A percentile compares a stretch with the other conserved stretches of the same genome.
phyloP scores from a whole-genome alignment of 1,140 invertebrate species.

The Globodera rostochiensis region DNA sequence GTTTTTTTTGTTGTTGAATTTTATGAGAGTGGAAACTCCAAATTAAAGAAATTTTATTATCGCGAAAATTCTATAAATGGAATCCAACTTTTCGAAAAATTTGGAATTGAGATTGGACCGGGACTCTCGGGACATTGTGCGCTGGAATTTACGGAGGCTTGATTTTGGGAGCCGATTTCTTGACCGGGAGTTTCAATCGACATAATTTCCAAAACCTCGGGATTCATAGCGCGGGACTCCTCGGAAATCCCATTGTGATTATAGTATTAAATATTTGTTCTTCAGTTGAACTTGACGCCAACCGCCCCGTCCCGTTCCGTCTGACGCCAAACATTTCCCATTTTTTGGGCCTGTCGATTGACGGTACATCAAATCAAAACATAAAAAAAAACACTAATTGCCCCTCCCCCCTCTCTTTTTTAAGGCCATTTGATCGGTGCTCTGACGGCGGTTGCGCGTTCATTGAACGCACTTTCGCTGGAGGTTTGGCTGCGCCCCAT shows the following conservation, averaged over 20 bases:
- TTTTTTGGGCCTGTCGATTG: slow-evolving; percentile 41
- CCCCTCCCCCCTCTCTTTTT: not conserved
- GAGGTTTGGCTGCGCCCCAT: slow-evolving; percentile 38
- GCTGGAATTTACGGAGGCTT: no score
- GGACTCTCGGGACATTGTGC: no score
- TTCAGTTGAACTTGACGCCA: slow-evolving; percentile 45
- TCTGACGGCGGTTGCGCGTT: slow-evolving; percentile 38
- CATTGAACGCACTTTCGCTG: slow-evolving; percentile 26
- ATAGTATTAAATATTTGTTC: not conserved
- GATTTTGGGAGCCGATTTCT: no score
- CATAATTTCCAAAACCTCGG: no score
- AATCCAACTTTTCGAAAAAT: no score
- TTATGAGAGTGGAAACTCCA: no score
- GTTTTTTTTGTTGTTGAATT: not conserved
- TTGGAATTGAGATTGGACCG: no score
- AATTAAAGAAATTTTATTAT: no score
- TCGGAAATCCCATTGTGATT: not conserved
- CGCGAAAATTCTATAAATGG: no score
- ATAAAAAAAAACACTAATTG: not conserved
- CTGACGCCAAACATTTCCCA: slow-evolving; percentile 35
- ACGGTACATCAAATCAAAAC: slow-evolving; percentile 29
- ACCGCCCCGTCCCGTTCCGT: slow-evolving; percentile 40
- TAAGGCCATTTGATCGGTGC: slow-evolving; percentile 38
- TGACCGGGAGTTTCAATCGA: no score
- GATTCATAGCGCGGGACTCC: not conserved